A percentile compares a stretch with the other conserved stretches of the same genome.
These are phyloP conservation scores for Noctuana brunneofusca DNA, from an alignment of 2,888 invertebrate genomes.

Conservation along the genomic window DNA sequence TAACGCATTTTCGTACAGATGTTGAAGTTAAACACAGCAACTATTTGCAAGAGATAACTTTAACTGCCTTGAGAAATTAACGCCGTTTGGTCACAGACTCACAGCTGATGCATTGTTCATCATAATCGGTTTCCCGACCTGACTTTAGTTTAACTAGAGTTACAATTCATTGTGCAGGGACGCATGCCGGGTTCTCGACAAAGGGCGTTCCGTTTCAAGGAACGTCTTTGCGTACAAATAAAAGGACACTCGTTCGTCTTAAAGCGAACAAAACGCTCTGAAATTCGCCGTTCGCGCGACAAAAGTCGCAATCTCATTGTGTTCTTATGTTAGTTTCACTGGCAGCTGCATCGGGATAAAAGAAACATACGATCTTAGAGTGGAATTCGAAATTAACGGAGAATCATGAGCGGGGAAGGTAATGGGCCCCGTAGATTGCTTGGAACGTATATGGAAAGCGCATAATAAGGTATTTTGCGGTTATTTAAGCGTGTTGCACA, in stretches of 20 bases:
- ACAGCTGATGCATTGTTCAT: constrained; percentile 27
- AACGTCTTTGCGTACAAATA: constrained; percentile 65
- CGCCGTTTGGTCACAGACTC: constrained; percentile 27
- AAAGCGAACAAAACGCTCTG: constrained; percentile 65
- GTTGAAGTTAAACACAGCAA: constrained; percentile 14
- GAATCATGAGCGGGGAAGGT: constrained; percentile 69
- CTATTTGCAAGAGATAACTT: constrained; percentile 27
- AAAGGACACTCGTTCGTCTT: constrained; percentile 63
- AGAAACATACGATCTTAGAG: constrained; percentile 66
- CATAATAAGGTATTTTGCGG: constrained; percentile 82
- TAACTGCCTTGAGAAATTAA: constrained; percentile 55
- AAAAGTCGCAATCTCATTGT: constrained; percentile 77
- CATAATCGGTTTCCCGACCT: constrained; percentile 64
- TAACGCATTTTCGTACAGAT: constrained; percentile 32
- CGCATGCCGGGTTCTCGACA: constrained; percentile 57
- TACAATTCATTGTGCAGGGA: constrained; percentile 47
- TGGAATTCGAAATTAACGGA: constrained; percentile 74
- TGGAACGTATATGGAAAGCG: constrained; percentile 80
- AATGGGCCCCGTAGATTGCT: constrained; percentile 73
- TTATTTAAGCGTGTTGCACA: constrained; percentile 78
- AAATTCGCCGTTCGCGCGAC: constrained; percentile 64
- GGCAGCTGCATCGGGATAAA: constrained; percentile 74
- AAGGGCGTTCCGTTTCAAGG: constrained; percentile 72
- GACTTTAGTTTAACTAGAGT: constrained; percentile 50
- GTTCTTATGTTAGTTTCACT: constrained; percentile 60